Base-by-base conservation (phyloP, 2,888 invertebrate genomes). In the Serripes groenlandicus region DNA sequence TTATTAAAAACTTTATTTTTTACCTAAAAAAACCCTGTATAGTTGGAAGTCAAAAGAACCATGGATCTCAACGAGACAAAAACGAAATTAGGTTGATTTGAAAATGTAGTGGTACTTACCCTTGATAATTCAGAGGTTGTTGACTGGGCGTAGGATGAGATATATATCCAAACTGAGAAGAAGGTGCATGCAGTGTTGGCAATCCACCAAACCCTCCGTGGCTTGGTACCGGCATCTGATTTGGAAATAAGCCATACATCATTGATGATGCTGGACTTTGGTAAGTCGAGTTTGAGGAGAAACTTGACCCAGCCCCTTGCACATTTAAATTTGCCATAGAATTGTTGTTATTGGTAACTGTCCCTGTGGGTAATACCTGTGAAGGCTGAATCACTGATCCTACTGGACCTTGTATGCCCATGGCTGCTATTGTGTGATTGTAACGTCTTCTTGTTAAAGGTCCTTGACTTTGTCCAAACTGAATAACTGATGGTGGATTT, bases 391-490 rank as follows among this genome's bases (percentile, higher is more conserved):
- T 18, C 7, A 42, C 15, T 23, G 26, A 18, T 21, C 30, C 23
- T 1, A 23, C 23, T 7, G 34, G 35, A n/a, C 35, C 23, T 42
- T 66, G 66, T 28, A 66, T 42, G 7, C 37, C 42, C 34, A 42
- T 66, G 3, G 66, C 23, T 9, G 66, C 35, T 26, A 66, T 15
- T 5, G 42, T 42, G 42, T 37, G 42, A 66, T 66, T 66, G 74
- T 73, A 77, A 23, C 81, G 42, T 28, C 76, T 76, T 21, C 81
- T 75, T 3, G 81, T 81, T 1, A 81, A n/a, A 23, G 81, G 81
- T 30, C 80, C 80, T 71, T 75, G 71, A 15, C 52, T 15, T 18
- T 56, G 54, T 35, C 71, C 71, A 56, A 71, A 71, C 35, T 71
- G 71, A n/a, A 71, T 71, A 4, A 71, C 71, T 0, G 71, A 34